Evolutionary conservation across 2,797 vertebrate genomes (phyloP).

Genomic region (Saxicola maurus): DNA sequence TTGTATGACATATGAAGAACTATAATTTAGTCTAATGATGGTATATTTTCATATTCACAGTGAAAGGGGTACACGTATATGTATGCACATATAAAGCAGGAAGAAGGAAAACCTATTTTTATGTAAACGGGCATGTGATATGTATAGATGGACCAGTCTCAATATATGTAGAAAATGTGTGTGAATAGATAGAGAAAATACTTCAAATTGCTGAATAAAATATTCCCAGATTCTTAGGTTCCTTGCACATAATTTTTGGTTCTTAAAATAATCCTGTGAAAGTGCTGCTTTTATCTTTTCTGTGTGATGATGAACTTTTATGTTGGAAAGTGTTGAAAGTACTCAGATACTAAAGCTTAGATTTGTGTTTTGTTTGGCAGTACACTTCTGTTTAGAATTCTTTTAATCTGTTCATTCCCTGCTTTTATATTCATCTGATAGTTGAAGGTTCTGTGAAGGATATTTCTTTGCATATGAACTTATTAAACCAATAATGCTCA

Average conservation of each 20-base stretch:
- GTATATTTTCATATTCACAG: conserved; percentile 19
- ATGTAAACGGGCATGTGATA: background rate
- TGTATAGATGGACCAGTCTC: background rate
- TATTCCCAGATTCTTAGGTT: conserved; percentile 38
- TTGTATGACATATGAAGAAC: conserved; percentile 1
- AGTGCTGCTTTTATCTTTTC: conserved; percentile 72
- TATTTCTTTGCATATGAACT: conserved; percentile 63
- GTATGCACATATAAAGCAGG: background rate
- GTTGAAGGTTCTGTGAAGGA: conserved; percentile 68
- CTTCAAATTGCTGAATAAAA: conserved; percentile 46
- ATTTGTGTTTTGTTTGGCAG: conserved; percentile 89
- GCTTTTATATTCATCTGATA: conserved; percentile 76
- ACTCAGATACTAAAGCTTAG: conserved; percentile 70
- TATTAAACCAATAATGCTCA: conserved; percentile 60
- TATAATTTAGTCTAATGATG: conserved; percentile 35
- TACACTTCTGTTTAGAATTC: conserved; percentile 84
- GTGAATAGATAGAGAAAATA: conserved; percentile 23
- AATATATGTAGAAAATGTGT: background rate
- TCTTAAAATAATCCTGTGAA: conserved; percentile 65
- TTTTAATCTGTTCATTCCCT: conserved; percentile 83
- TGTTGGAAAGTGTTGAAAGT: conserved; percentile 74
- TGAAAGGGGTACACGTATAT: background rate
- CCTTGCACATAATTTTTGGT: conserved; percentile 45
- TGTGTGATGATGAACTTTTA: conserved; percentile 69
- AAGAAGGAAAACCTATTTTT: conserved; percentile 6